Evolutionary conservation across 1,140 invertebrate species (phyloP).

Genomic region (Frieseomelitta varia): DNA sequence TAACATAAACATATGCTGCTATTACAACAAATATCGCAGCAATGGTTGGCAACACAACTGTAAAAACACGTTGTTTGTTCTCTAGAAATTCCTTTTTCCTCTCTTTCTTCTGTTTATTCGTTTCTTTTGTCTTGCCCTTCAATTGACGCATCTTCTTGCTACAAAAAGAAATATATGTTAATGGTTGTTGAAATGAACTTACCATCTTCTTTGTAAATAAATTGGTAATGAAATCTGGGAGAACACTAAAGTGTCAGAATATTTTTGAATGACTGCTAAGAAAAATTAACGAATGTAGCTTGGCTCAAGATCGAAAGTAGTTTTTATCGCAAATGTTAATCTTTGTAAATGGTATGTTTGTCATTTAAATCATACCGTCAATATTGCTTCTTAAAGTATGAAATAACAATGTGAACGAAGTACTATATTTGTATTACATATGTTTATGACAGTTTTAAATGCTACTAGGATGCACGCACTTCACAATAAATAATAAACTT

Average conservation of each 20-base stretch:
- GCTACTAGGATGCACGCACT: background rate
- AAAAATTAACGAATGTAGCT: background rate
- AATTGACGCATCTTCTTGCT: conserved; percentile 86
- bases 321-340: background rate
- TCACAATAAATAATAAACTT: conserved; percentile 24
- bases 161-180: conserved; percentile 18
- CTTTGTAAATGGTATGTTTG: background rate
- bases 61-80: conserved; percentile 89
- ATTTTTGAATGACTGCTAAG: background rate
- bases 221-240: background rate
- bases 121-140: conserved; percentile 91
- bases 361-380: background rate
- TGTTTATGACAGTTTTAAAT: conserved; percentile 41
- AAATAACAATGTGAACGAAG: background rate
- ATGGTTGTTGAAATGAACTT: background rate
- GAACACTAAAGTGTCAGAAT: background rate
- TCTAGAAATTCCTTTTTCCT: conserved; percentile 91
- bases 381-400: background rate
- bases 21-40: conserved; percentile 87
- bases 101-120: conserved; percentile 91
- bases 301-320: background rate
- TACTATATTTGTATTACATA: conserved; percentile 26
- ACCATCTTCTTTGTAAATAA: background rate
- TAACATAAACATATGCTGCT: conserved; percentile 89
- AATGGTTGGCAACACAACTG: conserved; percentile 88